Base-by-base conservation (phyloP, 2,113 vertebrate species). In the Corvus hawaiiensis region DNA sequence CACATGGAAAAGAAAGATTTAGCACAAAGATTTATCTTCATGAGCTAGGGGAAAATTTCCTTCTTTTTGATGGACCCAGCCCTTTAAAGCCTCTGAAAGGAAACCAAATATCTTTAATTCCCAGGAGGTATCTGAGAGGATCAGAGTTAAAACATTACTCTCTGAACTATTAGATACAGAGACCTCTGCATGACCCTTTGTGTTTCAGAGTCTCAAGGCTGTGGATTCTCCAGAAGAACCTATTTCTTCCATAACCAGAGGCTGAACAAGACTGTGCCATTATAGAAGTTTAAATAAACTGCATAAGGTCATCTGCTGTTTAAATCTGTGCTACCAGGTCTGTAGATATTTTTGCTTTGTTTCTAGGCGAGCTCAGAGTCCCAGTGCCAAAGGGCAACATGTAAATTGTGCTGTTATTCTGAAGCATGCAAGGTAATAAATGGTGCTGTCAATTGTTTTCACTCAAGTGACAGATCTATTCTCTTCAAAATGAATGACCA, bases 391-490 rank as follows among this genome's bases (percentile, higher is more conserved):
- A 97, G 97, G 97, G 94, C 91, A 96, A 77, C 87, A 96, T 97
- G 97, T 93, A 98, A 97, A 98, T 97, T 90, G 96, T 97, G 91
- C 94, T 96, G 97, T 75, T 97, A 78, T 95, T 96, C 95, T 85
- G 85, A 88, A 97, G 89, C 91, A 92, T 68, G 94, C 87, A 66
- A 90, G 93, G 94, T 98, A 97, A 97, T 97, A 97, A 97, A 97
- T 97, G 93, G 93, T 93, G 87, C 96, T 97, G 97, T 97, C 97
- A 98, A 87, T 97, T 96, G 95, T 97, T 98, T 96, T 96, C 92
- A 92, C 88, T 77, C 64, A 52, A 96, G 94, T 94, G 97, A 94
- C 96, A 97, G 96, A 96, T 97, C 96, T 97, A 97, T 96, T 93
- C 86, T 96, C 90, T 96, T 94, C 74, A 89, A 84, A 95, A 96